phyloP scores from a whole-genome alignment of 1,140 invertebrate genomes.

The Drosophila kanapiae region DNA sequence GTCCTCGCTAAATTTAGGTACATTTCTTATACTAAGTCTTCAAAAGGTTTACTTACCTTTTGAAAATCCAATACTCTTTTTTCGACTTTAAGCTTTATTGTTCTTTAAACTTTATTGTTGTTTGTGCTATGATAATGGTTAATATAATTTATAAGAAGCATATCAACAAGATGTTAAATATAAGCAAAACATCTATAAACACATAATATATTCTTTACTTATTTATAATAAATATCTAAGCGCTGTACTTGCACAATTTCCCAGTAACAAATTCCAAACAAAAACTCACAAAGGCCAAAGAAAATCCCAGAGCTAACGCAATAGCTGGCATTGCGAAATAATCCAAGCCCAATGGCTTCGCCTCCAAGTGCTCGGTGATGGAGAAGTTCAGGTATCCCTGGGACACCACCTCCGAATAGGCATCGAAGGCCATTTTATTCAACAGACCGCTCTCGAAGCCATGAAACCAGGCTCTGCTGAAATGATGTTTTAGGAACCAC shows the following conservation, averaged over 20 bases:
- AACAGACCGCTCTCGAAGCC: conserved; percentile 49
- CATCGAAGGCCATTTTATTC: conserved; percentile 46
- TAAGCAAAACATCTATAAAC: background rate
- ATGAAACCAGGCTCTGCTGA: conserved; percentile 51
- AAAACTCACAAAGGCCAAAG: conserved; percentile 10
- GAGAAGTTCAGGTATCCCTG: conserved; percentile 46
- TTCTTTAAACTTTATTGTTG: background rate
- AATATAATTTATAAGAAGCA: background rate
- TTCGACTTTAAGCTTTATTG: no score
- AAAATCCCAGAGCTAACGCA: conserved; percentile 14
- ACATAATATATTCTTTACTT: background rate
- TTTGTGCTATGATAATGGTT: background rate
- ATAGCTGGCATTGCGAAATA: conserved; percentile 39
- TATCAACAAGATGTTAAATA: background rate
- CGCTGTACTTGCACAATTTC: background rate
- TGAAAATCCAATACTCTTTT: no score
- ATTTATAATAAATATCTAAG: background rate
- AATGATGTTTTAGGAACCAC: conserved; percentile 52
- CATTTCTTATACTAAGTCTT: no score
- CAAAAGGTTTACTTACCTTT: no score
- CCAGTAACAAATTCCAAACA: background rate
- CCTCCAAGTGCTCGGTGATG: conserved; percentile 28
- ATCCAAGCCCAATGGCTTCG: conserved; percentile 35
- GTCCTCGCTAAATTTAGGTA: no score
- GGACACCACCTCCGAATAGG: conserved; percentile 34